Base-by-base conservation (phyloP, 2,113 vertebrate species). In the Dromaius novaehollandiae region DNA sequence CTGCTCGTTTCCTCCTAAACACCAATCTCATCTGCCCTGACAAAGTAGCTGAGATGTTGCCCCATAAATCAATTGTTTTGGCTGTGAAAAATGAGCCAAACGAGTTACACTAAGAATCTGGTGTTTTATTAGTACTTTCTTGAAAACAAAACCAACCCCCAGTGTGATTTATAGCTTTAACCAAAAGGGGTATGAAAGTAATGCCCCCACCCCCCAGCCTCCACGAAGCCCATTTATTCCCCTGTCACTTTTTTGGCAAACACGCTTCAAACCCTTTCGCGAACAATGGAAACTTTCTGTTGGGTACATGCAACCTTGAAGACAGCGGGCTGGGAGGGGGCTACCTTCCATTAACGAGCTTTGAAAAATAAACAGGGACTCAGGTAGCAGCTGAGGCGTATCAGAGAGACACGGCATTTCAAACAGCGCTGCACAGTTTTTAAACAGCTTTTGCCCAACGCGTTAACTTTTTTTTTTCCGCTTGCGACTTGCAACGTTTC, bases 241-340 rank as follows among this genome's bases (percentile, higher is more conserved):
- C 93, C 94, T 96, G 96, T 96, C 96, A 96, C 94, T 97, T 97
- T 94, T 94, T 95, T 96, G 93, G 95, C 88, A 96, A 97, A 87
- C 82, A 93, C 63, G 87, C 82, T 95, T 89, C 89, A 85, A 95
- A 87, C 85, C 89, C 87, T 90, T 61, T 91, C 88, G 76, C 56
- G 93, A 96, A 97, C 96, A 95, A 96, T 96, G 96, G 94, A 97
- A 96, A 98, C 95, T 95, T 96, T 96, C 92, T 97, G 95, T 94
- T 66, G 90, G 90, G 92, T 92, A 69, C 89, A 96, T 16, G 91
- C 85, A 95, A 96, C 30, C 76, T 76, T 22, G 42, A 88, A 82
- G 90, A 82, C 74, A 3, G 65, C 82, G 86, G 71, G 73, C 79
- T 95, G 87, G 56, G 40, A 90, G 42, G 87, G 95, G 91, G 68